phyloP scores from a whole-genome alignment of 1,140 invertebrate genomes.

The Euwallacea fornicatus region DNA sequence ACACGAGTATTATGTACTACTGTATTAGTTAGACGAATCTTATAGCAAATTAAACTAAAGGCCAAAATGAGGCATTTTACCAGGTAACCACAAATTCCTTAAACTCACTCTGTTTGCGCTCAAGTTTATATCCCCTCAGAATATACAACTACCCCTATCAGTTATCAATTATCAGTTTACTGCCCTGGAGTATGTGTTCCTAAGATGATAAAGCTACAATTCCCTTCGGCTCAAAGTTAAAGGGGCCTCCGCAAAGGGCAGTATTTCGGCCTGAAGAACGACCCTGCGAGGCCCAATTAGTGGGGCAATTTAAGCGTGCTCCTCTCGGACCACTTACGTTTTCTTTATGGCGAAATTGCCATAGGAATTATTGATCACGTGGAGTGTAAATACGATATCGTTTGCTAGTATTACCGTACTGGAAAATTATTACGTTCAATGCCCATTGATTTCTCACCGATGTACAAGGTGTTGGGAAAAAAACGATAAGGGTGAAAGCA shows the following conservation, averaged over 20 bases:
- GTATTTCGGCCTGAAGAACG: constrained; percentile 29
- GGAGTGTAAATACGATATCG: constrained; percentile 8
- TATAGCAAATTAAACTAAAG: no score
- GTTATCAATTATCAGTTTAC: constrained; percentile 24
- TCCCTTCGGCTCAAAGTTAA: constrained; percentile 22
- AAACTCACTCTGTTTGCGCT: no score
- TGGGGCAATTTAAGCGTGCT: constrained; percentile 25
- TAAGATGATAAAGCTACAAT: constrained; percentile 27
- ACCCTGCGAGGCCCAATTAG: constrained; percentile 33
- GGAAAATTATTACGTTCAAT: not conserved
- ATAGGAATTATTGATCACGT: constrained; percentile 31
- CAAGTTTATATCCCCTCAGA: not conserved
- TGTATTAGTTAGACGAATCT: no score
- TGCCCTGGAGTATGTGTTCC: constrained; percentile 11
- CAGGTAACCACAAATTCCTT: no score
- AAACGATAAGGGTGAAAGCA: no score
- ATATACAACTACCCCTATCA: constrained; percentile 4
- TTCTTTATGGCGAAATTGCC: constrained; percentile 32
- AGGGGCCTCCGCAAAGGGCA: constrained; percentile 28
- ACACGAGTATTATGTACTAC: no score
- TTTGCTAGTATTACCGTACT: constrained; percentile 5
- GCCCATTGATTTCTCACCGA: not conserved
- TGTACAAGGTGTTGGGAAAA: no score
- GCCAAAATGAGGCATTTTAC: no score
- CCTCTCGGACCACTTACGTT: constrained; percentile 28